Evolutionary conservation across 2,888 invertebrate species (phyloP).

Genomic region (Galerucella nymphaeae): DNA sequence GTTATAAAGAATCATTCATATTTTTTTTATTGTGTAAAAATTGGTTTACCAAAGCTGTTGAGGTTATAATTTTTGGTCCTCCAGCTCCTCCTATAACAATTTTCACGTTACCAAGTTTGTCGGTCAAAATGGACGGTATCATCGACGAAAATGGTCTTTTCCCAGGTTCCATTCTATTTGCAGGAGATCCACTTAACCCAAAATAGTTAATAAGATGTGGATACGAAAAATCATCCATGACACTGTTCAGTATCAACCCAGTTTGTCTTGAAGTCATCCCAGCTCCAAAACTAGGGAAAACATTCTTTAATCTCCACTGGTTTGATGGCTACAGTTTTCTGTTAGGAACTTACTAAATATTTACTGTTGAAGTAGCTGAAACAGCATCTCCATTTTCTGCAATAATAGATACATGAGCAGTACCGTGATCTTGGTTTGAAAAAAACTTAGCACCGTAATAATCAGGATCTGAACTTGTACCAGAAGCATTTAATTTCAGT

Average conservation of each 20-base stretch:
- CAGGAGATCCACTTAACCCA: slow-evolving; percentile 79
- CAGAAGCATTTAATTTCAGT: slow-evolving; percentile 72
- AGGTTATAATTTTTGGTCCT: slow-evolving; percentile 83
- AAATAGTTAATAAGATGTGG: slow-evolving; percentile 78
- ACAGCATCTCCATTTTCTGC: slow-evolving; percentile 92
- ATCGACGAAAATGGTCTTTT: slow-evolving; percentile 90
- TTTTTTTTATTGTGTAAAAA: no score
- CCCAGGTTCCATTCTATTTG: slow-evolving; percentile 82
- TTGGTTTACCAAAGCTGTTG: slow-evolving; percentile 66
- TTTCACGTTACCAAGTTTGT: slow-evolving; percentile 73
- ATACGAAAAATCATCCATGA: slow-evolving; percentile 95
- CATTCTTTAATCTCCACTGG: no score
- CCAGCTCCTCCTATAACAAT: slow-evolving; percentile 86
- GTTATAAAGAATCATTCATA: no score
- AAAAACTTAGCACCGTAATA: slow-evolving; percentile 77
- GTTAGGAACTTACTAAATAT: slow-evolving; percentile 49
- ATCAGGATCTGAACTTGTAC: slow-evolving; percentile 72
- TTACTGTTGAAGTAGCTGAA: slow-evolving; percentile 84
- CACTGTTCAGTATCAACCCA: slow-evolving; percentile 94
- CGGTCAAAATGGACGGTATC: slow-evolving; percentile 83
- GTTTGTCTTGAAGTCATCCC: slow-evolving; percentile 81
- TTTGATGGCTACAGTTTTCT: not conserved
- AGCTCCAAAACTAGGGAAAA: slow-evolving; percentile 73
- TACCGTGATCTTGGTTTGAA: slow-evolving; percentile 77
- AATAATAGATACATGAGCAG: slow-evolving; percentile 89